These are phyloP conservation scores for Sakesphorus luctuosus DNA, from an alignment of 2,113 vertebrate genomes.

Conservation along the genomic window DNA sequence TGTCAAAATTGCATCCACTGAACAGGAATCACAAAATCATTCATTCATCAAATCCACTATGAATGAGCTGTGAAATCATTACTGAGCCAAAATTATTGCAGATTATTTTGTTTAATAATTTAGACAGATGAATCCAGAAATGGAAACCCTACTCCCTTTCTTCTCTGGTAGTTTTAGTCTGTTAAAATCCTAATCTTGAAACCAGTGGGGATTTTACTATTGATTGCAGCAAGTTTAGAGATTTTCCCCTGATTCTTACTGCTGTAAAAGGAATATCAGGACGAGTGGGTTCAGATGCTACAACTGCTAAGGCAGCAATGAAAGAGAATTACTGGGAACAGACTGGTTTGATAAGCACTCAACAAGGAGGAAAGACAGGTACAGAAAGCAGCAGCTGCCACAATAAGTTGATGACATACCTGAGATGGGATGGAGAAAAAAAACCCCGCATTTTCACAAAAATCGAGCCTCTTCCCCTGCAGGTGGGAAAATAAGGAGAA, in stretches of 20 bases:
- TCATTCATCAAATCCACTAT: background rate
- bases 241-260: background rate
- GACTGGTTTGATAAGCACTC: background rate
- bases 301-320: background rate
- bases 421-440: background rate
- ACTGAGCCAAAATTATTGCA: background rate
- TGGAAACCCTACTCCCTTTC: background rate
- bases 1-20: background rate
- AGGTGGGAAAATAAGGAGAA: background rate
- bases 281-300: background rate
- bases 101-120: background rate
- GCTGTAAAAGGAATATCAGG: background rate
- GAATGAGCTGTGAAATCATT: background rate
- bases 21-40: background rate
- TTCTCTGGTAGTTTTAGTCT: background rate
- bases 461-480: background rate
- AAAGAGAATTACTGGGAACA: background rate
- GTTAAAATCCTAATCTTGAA: background rate
- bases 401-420: background rate
- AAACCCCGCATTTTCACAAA: background rate
- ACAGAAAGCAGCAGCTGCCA: background rate
- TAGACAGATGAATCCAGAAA: background rate
- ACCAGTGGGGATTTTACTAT: background rate
- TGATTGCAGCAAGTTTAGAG: background rate
- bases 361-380: background rate